Conservation (phyloP, 2,797 vertebrate species). For the Neosilurus hyrtlii region DNA sequence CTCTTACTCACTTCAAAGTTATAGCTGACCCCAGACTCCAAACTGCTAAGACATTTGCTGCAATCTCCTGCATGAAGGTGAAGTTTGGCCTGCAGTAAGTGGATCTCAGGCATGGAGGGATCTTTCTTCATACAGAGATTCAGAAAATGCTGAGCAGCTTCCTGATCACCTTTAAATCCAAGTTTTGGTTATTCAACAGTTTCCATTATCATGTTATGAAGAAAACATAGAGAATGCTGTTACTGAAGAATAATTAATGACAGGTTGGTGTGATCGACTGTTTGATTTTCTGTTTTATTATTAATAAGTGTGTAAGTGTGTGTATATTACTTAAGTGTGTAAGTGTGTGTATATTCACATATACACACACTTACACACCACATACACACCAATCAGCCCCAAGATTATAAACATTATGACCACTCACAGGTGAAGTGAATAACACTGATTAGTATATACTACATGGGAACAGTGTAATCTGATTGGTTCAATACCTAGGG, state of each 20-base stretch:
- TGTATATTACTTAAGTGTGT: too few species aligned
- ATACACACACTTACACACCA: too few species aligned
- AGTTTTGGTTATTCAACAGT: neutral
- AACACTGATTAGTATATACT: too few species aligned
- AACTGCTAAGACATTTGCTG: constrained; percentile 66
- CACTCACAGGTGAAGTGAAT: too few species aligned
- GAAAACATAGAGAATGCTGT: neutral
- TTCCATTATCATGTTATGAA: neutral
- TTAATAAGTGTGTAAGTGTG: too few species aligned
- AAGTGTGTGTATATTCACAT: too few species aligned
- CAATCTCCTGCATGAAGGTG: constrained; percentile 66
- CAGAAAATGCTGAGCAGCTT: constrained; percentile 67
- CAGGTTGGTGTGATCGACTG: neutral
- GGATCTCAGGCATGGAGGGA: constrained; percentile 60
- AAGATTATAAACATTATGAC: too few species aligned
- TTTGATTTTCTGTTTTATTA: too few species aligned
- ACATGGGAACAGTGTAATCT: too few species aligned
- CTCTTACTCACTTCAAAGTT: constrained; percentile 63
- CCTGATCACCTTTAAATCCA: constrained; percentile 66
- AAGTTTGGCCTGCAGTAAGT: constrained; percentile 73
- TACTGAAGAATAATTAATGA: neutral
- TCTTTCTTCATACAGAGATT: constrained; percentile 71
- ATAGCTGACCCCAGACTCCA: constrained; percentile 73
- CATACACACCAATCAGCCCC: neutral
- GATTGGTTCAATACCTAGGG: too few species aligned